Evolutionary conservation across 2,113 vertebrate genomes (phyloP).

Genomic region (Gasterosteus nipponicus): DNA sequence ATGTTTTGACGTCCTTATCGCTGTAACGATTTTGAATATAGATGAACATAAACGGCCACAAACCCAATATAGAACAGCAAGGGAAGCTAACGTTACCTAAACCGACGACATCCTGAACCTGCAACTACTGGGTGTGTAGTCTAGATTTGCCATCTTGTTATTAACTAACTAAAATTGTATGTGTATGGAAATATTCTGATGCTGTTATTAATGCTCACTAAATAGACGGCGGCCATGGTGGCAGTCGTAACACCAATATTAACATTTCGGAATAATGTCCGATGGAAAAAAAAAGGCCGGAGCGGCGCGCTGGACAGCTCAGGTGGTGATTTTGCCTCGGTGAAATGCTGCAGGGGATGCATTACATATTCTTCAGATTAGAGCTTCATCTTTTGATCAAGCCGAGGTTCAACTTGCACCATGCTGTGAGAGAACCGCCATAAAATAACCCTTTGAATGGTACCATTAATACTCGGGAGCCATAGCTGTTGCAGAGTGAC

Average conservation of each 20-base stretch:
- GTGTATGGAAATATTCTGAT: not conserved
- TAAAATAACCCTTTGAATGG: conserved; percentile 76
- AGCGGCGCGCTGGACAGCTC: conserved; percentile 15
- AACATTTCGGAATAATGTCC: conserved; percentile 23
- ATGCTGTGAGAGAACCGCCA: conserved; percentile 67
- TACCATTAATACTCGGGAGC: conserved; percentile 62
- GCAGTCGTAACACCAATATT: not conserved
- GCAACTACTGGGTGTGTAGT: not conserved
- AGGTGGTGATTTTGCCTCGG: conserved; percentile 32
- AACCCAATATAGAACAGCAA: not conserved
- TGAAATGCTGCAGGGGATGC: conserved; percentile 48
- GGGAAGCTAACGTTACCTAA: not conserved
- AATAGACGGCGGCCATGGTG: not conserved
- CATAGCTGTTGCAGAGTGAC: conserved; percentile 60
- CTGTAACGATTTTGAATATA: not conserved
- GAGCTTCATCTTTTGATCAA: conserved; percentile 74
- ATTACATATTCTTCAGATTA: conserved; percentile 68
- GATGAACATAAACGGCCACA: not conserved
- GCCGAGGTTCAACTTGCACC: conserved; percentile 63
- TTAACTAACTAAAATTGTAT: not conserved
- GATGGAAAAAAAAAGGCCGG: conserved; percentile 16
- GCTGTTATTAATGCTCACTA: not conserved
- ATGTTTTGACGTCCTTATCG: not conserved
- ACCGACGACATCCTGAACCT: not conserved
- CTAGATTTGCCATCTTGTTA: not conserved